Evolutionary conservation across 2,888 invertebrate genomes (phyloP).

Genomic region (Drosophila anceps): DNA sequence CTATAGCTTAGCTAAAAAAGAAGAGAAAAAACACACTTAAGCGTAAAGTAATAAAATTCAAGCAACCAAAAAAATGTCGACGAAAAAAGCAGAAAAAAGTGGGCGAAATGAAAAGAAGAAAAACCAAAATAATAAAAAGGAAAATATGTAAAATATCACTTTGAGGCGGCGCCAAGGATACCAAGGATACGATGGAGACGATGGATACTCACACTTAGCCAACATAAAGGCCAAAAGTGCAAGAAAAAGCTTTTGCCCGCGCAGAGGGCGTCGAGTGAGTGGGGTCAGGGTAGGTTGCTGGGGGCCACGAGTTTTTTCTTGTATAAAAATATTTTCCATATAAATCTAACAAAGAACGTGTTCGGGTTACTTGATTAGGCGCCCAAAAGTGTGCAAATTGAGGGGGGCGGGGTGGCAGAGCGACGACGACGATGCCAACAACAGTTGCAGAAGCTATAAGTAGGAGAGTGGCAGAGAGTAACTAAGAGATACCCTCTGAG

Average conservation of each 20-base stretch:
- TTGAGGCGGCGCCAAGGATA: conserved; percentile 55
- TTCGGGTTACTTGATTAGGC: conserved; percentile 81
- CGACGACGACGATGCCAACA: conserved; percentile 41
- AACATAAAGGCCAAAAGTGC: conserved; percentile 61
- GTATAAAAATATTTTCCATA: conserved; percentile 82
- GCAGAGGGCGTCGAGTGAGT: conserved; percentile 41
- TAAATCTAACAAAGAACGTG: conserved; percentile 83
- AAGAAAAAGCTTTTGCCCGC: conserved; percentile 60
- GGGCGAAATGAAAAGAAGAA: conserved; percentile 23
- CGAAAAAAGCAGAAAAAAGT: conserved; percentile 47
- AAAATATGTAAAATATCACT: conserved; percentile 81
- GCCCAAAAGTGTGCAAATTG: conserved; percentile 59
- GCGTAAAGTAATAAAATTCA: conserved; percentile 80
- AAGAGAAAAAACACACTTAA: conserved; percentile 68
- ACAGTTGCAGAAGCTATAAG: conserved; percentile 32
- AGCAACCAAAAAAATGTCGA: conserved; percentile 75
- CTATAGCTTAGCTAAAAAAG: conserved; percentile 5
- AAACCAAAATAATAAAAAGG: conserved; percentile 32
- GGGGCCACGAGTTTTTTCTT: conserved; percentile 46
- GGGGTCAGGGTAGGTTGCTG: conserved; percentile 16
- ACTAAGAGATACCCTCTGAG: background rate
- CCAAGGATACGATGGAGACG: conserved; percentile 30
- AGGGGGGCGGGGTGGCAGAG: conserved; percentile 17
- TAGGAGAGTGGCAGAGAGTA: background rate
- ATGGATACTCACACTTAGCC: conserved; percentile 48